Base-by-base conservation (phyloP, 2,113 vertebrate genomes). In the Epinephelus lanceolatus region DNA sequence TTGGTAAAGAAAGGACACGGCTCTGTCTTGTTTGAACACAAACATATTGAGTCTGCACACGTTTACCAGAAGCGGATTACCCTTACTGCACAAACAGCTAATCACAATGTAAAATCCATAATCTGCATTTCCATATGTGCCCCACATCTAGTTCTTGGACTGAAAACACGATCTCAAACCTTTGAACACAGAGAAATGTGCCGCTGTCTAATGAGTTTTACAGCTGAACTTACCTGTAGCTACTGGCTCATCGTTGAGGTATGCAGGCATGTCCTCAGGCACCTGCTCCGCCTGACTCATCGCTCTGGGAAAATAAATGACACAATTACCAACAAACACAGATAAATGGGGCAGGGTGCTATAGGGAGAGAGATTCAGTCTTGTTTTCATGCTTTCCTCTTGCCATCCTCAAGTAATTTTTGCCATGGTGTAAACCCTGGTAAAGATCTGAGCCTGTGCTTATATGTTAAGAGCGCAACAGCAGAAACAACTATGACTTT, bases 251-350 rank as follows among this genome's bases (percentile, higher is more conserved):
- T 98, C 96, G 30, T 93, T 94, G 82, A 97, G 93, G 80, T 96
- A 97, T 65, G 96, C 93, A 83, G 97, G 95, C 62, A 96, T 86
- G 76, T 97, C 97, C 77, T 96, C 94, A 80, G 96, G 95, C 82
- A 92, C 94, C 93, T 96, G 96, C 89, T 97, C 97, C 0, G 71
- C 94, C 94, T 97, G 95, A 94, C 97, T 98, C 98, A 99, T 99
- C 92, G 92, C 78, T 89, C 89, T 93, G 61, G n/a, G 19, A 74
- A 56, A 68, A 77, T 10, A 84, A 78, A 81, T 45, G 3, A 62
- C 53, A 61, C 18, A 67, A 81, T 84, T 18, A 90, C 30, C 17
- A 74, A 37, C 27, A 53, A 6, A 45, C 2, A 45, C 17, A 79
- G 10, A 23, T 19, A 27, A 19, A 9, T 11, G 42, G 9, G 5